These are phyloP conservation scores for Pemphredon lugubris DNA, from an alignment of 2,888 invertebrate genomes.

Conservation along the genomic window DNA sequence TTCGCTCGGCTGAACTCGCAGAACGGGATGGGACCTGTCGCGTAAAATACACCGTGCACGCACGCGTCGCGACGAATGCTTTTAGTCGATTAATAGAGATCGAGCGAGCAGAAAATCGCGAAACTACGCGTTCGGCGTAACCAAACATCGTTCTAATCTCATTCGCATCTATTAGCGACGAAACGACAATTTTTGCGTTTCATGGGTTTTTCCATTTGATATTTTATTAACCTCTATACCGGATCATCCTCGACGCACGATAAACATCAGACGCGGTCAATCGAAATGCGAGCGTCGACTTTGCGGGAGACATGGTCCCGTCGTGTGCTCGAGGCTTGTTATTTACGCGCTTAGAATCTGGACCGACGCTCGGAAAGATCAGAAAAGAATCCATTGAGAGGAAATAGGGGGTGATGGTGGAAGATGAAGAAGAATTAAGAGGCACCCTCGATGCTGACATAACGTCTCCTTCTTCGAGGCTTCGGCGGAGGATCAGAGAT, in stretches of 20 bases:
- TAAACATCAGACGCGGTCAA: constrained; percentile 38
- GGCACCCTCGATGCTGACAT: constrained; percentile 70
- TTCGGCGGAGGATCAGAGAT: constrained; percentile 63
- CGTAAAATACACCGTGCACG: constrained; percentile 50
- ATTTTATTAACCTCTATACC: too few species aligned
- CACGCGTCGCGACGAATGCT: constrained; percentile 32
- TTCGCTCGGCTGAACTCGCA: constrained; percentile 50
- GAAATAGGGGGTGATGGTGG: constrained; percentile 4
- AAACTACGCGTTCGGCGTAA: not conserved
- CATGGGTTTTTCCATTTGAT: too few species aligned
- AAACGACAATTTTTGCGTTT: too few species aligned
- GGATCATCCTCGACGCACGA: constrained; percentile 49
- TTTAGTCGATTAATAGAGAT: constrained; percentile 50
- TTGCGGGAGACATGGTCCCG: constrained; percentile 49
- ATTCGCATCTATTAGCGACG: too few species aligned
- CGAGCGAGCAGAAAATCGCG: not conserved
- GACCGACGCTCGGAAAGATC: constrained; percentile 70
- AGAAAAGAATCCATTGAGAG: constrained; percentile 70
- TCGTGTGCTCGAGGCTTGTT: constrained; percentile 73
- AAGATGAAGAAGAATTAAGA: constrained; percentile 24
- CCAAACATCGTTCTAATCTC: too few species aligned
- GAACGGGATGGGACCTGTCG: constrained; percentile 31
- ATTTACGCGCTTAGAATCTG: constrained; percentile 75
- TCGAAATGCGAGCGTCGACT: constrained; percentile 6
- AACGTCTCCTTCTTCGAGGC: constrained; percentile 75